Base-by-base conservation (phyloP, 2,113 vertebrate genomes). In the Dunckerocampus dactyliophorus region DNA sequence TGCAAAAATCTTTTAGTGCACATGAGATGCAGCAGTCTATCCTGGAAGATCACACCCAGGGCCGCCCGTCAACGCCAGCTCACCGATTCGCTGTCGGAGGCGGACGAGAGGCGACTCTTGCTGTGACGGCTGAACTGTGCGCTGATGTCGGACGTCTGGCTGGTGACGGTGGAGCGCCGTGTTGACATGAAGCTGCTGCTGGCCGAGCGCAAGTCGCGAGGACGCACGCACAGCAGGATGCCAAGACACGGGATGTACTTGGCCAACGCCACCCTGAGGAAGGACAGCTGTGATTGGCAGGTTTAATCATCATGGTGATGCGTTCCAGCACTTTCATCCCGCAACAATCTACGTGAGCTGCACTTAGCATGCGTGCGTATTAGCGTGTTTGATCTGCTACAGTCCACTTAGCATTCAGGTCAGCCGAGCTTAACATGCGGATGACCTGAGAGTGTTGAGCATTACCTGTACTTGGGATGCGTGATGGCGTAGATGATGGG, bases 401-500 rank as follows among this genome's bases (percentile, higher is more conserved):
- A 17, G 71, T 12, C 52, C 55, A 59, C 53, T 77, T 61, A 47
- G 64, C 62, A 61, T 68, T 57, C 63, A 73, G 52, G 59, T 74
- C 65, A 71, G 59, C 4, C 51, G 47, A 61, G 48, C 31, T 48
- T 7, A 21, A 22, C 58, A 48, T 14, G 21, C 13, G 0, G 55
- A 59, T 69, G 39, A 52, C 48, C 8, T 37, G 34, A 54, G 55
- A 10, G 9, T 42, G 57, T 59, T 22, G 28, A 8, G n/a, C 5
- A 5, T 55, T 82, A 97, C 96, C 95, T 95, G 90, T 98, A 98
- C 76, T 99, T 98, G 7, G 95, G 96, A 73, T 99, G 96, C 17
- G 91, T 93, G 84, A 99, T 95, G 85, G 96, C 96, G 0, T 99
- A 99, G 84, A 99, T 93, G 71, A 98, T 96, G 75, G 96, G 96